Base-by-base conservation (phyloP, 2,113 vertebrate species). In the Ellobius talpinus region DNA sequence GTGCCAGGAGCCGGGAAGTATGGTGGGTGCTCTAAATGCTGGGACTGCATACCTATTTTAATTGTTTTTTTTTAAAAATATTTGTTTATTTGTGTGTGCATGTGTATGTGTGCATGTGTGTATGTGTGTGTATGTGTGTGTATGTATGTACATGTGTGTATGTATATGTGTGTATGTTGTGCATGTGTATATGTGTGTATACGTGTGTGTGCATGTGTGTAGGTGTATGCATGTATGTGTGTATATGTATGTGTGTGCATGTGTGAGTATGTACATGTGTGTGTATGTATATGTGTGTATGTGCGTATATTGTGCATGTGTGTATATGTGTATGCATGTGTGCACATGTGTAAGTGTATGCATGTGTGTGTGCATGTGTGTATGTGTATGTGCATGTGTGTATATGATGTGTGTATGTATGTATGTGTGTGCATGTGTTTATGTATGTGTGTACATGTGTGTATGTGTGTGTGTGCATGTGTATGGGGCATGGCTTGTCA, bases 161-260 rank as follows among this genome's bases (percentile, higher is more conserved):
- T 50, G 47, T 50, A 50, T 50, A 50, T 50, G 10, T 12, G 12
- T n/a, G 36, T 12, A 29, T 16, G 17, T 10, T 10, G 31, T 11
- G 31, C 0, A 9, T 33, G 26, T 11, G 7, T 11, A 17, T 50
- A 29, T 3, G 50, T 10, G 47, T 55, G 17, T 7, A 1, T 50
- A 7, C 21, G 8, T 5, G 50, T 17, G 6, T 0, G 9, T 6
- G 12, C 7, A 29, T 50, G 55, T 0, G 4, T 17, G 16, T 55
- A 3, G 17, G 0, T 17, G 1, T 55, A 16, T 0, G 17, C 5
- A 5, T 55, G 0, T 55, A 16, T 1, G 1, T 17, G 55, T 0
- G 1, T 55, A 14, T 17, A 0, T 55, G 55, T 55, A 45, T 45
- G 45, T 45, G 45, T 45, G 45, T 45, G 5, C 5, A 3, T 4